Conservation (phyloP, 2,888 invertebrate species). For the Acleris emargana region DNA sequence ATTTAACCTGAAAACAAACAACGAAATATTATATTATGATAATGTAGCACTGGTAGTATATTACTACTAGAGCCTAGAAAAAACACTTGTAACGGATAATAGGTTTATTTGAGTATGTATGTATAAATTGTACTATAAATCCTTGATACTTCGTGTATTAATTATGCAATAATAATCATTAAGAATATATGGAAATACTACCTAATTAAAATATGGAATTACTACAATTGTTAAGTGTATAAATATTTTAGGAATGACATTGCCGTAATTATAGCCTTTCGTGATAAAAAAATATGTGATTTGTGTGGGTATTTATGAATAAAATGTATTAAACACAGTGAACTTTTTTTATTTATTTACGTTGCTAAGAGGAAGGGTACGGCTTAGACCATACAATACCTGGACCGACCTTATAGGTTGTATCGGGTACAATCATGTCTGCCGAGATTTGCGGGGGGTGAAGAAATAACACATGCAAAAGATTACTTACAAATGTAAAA, state of each 20-base stretch:
- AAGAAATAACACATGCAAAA: too few relatives aligned
- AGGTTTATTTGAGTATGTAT: constrained; percentile 13
- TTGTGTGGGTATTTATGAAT: constrained; percentile 68
- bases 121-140: not conserved
- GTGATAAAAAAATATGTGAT: constrained; percentile 67
- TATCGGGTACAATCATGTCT: too few relatives aligned
- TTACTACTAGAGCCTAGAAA: constrained; percentile 47
- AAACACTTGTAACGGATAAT: too few relatives aligned
- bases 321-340: constrained; percentile 23
- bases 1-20: not conserved
- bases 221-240: constrained; percentile 4
- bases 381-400: too few relatives aligned
- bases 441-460: too few relatives aligned
- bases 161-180: constrained; percentile 10
- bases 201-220: not conserved
- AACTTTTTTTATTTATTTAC: too few relatives aligned
- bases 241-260: constrained; percentile 34
- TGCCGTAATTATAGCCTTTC: constrained; percentile 52
- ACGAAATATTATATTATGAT: not conserved
- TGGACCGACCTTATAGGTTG: too few relatives aligned
- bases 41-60: constrained; percentile 47
- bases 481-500: too few relatives aligned
- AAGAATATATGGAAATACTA: constrained; percentile 5
- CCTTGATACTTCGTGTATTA: not conserved
- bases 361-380: too few relatives aligned